Evolutionary conservation across 2,113 vertebrate genomes (phyloP), one percentile per base, ranked within the genome.

Genomic region (Kryptolebias marmoratus): DNA sequence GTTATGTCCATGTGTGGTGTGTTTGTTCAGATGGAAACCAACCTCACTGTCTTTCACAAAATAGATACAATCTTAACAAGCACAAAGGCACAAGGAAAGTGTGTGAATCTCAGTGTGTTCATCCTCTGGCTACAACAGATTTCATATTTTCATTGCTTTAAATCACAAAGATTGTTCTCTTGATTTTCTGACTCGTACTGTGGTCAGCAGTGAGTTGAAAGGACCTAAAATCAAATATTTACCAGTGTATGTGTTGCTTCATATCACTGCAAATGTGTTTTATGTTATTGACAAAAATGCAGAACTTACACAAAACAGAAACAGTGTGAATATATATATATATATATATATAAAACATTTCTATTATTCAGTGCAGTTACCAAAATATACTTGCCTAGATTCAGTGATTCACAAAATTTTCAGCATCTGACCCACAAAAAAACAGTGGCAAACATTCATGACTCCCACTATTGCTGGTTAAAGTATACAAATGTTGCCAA

Each of bases 1-100:
- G 52, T 67, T 36, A 62, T 59, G 75, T 70, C 48, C 64, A 48
- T 73, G 65, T 75, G 66, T 75, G 32, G 57, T 71, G 27, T 80
- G 75, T 71, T 62, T 73, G 66, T 36, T 75, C 68, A 73, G 83
- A 88, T 83, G 77, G 77, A 89, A 91, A 90, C 86, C 74, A 87
- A 75, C 36, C 84, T 91, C 81, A 88, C 65, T 67, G 52, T 68
- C 71, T 88, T 82, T 83, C 82, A 79, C 77, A 81, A 89, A 77
- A 88, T 77, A 86, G 82, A 92, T 89, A 71, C 78, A 75, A 90
- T 89, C 87, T 92, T 90, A 90, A 88, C 87, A 87, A 89, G 85
- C 75, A 88, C 80, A 84, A 87, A 79, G 79, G 77, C 69, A 83
- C 64, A 77, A 75, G 64, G 77, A 78, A 75, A 74, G 59, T 84